Percentiles rank a stretch among this genome's conserved stretches.
phyloP scores from a whole-genome alignment of 2,888 invertebrate genomes.

The Sphinx pinastri region DNA sequence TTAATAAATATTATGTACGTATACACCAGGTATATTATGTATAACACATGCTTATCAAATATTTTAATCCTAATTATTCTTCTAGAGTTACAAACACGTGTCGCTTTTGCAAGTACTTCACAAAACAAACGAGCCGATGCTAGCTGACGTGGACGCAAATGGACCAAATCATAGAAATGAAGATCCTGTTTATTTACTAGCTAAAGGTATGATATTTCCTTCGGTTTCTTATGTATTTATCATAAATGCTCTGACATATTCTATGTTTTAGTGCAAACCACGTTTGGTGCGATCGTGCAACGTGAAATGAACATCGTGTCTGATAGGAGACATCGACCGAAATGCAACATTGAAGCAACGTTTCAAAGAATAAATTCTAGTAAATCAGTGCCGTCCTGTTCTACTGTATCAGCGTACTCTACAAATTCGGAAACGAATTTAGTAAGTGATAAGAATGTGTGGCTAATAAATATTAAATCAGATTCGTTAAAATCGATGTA shows the following conservation, averaged over 20 bases:
- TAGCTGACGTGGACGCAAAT: constrained; percentile 38
- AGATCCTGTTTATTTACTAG: constrained; percentile 65
- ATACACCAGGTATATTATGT: background rate
- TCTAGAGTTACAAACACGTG: constrained; percentile 68
- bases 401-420: constrained; percentile 44
- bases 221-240: constrained; percentile 43
- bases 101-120: constrained; percentile 75
- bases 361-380: constrained; percentile 50
- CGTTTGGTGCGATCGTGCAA: constrained; percentile 66
- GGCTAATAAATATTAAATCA: background rate
- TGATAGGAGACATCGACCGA: constrained; percentile 40
- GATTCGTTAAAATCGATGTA: background rate
- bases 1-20: background rate
- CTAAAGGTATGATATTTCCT: constrained; percentile 57
- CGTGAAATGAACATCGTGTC: constrained; percentile 63
- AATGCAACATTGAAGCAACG: constrained; percentile 58
- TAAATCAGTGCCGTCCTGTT: constrained; percentile 51
- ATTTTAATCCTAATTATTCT: background rate
- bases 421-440: constrained; percentile 46
- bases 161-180: constrained; percentile 48
- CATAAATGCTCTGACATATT: constrained; percentile 37
- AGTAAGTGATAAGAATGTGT: constrained; percentile 42
- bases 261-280: constrained; percentile 63
- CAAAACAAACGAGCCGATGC: constrained; percentile 64
- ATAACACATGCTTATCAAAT: background rate